phyloP scores from a whole-genome alignment of 2,797 vertebrate species.

The Tympanoctomys barrerae region DNA sequence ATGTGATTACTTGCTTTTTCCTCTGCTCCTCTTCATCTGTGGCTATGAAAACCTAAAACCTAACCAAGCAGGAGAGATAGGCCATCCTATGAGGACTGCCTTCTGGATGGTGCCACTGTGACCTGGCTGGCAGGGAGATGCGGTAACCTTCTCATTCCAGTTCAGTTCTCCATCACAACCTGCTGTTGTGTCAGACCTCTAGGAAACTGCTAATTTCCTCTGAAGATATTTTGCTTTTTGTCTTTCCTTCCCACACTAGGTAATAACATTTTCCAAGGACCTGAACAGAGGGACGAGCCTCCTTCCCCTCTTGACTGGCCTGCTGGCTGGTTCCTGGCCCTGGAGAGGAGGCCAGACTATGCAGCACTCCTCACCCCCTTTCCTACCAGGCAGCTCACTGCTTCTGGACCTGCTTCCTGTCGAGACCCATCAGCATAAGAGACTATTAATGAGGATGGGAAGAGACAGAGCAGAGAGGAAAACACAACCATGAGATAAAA shows the following conservation, averaged over 20 bases:
- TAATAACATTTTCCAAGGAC: neutral
- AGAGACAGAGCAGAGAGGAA: slow-evolving; percentile 76
- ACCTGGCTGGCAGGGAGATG: neutral
- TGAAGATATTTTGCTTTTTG: neutral
- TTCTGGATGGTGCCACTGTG: neutral
- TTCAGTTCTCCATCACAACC: neutral
- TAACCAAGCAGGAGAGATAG: neutral
- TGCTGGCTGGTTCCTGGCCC: neutral
- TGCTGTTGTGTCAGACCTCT: neutral
- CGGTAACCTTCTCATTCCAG: neutral
- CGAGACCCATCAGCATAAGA: slow-evolving; percentile 58
- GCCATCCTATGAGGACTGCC: accelerated
- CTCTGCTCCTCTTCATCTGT: neutral
- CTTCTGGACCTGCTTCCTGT: slow-evolving; percentile 44
- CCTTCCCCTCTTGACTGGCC: neutral
- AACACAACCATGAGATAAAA: slow-evolving; percentile 65
- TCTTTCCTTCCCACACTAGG: neutral
- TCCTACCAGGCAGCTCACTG: slow-evolving; percentile 3
- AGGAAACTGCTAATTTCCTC: slow-evolving; percentile 37
- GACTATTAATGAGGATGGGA: slow-evolving; percentile 72
- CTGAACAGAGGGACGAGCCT: neutral
- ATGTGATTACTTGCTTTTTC: neutral
- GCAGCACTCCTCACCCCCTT: neutral
- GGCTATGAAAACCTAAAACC: neutral
- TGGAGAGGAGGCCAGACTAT: neutral